These are phyloP conservation scores for Spodoptera picta DNA, from an alignment of 2,888 invertebrate genomes.

Conservation along the genomic window DNA sequence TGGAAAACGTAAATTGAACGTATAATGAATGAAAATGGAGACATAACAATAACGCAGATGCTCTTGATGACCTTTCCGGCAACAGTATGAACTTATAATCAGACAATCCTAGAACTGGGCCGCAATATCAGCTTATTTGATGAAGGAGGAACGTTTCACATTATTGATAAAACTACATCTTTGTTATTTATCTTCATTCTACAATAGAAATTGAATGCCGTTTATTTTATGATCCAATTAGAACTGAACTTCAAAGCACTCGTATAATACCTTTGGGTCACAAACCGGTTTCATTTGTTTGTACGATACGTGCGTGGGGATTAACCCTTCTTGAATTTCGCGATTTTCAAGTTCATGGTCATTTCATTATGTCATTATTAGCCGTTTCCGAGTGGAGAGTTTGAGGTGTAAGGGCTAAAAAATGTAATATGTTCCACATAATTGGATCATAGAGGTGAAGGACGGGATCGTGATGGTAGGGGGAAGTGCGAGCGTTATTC, in stretches of 20 bases:
- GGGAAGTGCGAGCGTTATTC: conserved; percentile 70
- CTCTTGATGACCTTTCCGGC: conserved; percentile 45
- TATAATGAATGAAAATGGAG: conserved; percentile 46
- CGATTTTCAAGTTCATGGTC: conserved; percentile 50
- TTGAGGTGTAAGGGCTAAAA: conserved; percentile 41
- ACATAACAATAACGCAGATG: conserved; percentile 49
- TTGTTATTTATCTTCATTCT: conserved; percentile 32
- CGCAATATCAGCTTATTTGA: conserved; percentile 43
- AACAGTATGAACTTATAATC: conserved; percentile 45
- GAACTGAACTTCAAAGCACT: conserved; percentile 26
- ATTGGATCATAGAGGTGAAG: conserved; percentile 83
- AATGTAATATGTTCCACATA: conserved; percentile 70
- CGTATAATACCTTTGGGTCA: conserved; percentile 7
- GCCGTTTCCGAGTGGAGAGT: conserved; percentile 13
- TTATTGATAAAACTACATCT: conserved; percentile 36
- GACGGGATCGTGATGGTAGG: conserved; percentile 70
- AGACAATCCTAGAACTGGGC: conserved; percentile 48
- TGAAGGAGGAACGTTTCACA: conserved; percentile 36
- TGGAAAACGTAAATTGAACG: conserved; percentile 53
- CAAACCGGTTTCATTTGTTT: conserved; percentile 31
- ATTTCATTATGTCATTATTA: conserved; percentile 43
- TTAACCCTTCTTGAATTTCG: conserved; percentile 34
- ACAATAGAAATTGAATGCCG: conserved; percentile 30
- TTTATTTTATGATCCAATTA: conserved; percentile 18
- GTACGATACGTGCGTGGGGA: conserved; percentile 8